Conservation (phyloP, 2,888 invertebrate species). For the Conchocele bisecta region DNA sequence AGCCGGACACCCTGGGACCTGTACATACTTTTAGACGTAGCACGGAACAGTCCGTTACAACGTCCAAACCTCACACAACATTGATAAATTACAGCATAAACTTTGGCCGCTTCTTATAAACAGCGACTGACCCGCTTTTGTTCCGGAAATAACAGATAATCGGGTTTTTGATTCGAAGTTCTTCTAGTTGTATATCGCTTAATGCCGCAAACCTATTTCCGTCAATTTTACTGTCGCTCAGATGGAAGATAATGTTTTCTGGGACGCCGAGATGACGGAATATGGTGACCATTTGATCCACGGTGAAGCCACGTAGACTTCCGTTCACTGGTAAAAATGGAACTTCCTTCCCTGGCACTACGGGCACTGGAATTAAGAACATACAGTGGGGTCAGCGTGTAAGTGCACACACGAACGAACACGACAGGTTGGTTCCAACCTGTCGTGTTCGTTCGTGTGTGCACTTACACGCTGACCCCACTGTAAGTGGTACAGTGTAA, state of each 20-base stretch:
- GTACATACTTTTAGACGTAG: too few relatives aligned
- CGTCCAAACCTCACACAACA: too few relatives aligned
- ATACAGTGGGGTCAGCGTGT: background rate
- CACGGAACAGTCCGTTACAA: too few relatives aligned
- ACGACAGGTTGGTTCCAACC: too few relatives aligned
- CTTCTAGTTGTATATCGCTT: constrained; percentile 72
- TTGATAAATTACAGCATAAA: constrained; percentile 58
- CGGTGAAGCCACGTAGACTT: constrained; percentile 69
- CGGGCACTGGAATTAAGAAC: constrained; percentile 31
- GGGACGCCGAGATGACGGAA: constrained; percentile 68
- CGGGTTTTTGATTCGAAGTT: constrained; percentile 69
- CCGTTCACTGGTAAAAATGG: constrained; percentile 72
- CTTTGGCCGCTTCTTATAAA: constrained; percentile 18
- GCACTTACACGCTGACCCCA: too few relatives aligned
- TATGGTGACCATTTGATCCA: constrained; percentile 73
- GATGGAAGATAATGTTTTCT: constrained; percentile 61
- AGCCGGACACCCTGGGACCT: too few relatives aligned
- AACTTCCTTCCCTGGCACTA: constrained; percentile 42
- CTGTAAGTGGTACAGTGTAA: too few relatives aligned
- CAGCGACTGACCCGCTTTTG: constrained; percentile 34
- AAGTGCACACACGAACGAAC: too few relatives aligned
- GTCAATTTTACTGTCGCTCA: constrained; percentile 70
- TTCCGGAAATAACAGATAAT: constrained; percentile 67
- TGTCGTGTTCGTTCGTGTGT: too few relatives aligned
- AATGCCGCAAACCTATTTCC: constrained; percentile 76